Base-by-base conservation (phyloP, 2,113 vertebrate species). In the Glareola pratincola region DNA sequence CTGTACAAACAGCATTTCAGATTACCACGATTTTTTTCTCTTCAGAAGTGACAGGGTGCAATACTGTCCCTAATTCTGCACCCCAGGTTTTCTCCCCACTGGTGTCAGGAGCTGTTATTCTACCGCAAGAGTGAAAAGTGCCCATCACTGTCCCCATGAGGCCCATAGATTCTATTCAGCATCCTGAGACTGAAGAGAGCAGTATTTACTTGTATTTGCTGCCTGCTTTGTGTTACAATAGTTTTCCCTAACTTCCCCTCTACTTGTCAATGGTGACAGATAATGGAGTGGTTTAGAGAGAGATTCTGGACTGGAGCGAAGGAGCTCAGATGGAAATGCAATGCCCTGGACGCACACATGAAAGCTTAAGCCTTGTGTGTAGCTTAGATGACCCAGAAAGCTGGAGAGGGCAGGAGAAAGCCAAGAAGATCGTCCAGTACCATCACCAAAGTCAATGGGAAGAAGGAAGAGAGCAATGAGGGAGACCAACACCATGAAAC, bases 291-390 rank as follows among this genome's bases (percentile, higher is more conserved):
- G 8, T 85, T 59, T 30, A 82, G 56, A 62, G 64, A 48, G 21
- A 85, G 66, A 59, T 59, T 13, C n/a, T 34, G 19, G 27, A 24
- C 47, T 24, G 15, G 4, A 72, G 41, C 1, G 2, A 75, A 83
- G 56, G 67, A 83, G 8, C 21, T 20, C 4, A 22, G 18, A 16
- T 9, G 47, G 51, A 94, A 75, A 14, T 27, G 4, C 8, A 66
- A 10, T 34, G 18, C 4, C 9, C 23, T 78, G 78, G 69, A 69
- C 26, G 39, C 9, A 32, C 41, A 53, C 0, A 0, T 30, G 34
- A 56, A 56, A 63, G 13, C 39, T 85, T 51, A 48, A 85, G 36
- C 9, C 8, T 81, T 4, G 2, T 39, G 6, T 30, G 16, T 48
- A 29, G 36, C 10, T 88, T 71, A 62, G n/a, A 18, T 67, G 10